Evolutionary conservation across 1,140 invertebrate genomes (phyloP).

Genomic region (Dendroctonus ponderosae): DNA sequence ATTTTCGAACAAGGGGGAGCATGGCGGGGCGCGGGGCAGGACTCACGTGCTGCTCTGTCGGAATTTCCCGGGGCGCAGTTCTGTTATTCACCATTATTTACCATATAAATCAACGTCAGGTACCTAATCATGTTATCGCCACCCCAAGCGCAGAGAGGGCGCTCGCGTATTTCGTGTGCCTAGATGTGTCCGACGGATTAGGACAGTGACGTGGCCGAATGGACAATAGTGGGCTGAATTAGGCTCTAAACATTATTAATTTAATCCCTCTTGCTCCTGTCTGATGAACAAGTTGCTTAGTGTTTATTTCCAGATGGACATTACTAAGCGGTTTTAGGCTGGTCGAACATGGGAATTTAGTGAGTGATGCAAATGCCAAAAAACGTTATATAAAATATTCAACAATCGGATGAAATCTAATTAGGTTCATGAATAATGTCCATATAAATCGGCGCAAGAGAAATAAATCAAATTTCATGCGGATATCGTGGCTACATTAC

Average conservation of each 20-base stretch:
- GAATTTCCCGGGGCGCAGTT: slow-evolving; percentile 33
- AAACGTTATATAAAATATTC: too few species aligned
- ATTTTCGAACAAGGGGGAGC: slow-evolving; percentile 15
- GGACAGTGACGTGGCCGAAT: slow-evolving; percentile 7
- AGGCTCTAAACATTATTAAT: not conserved
- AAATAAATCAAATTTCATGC: too few species aligned
- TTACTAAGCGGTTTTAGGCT: too few species aligned
- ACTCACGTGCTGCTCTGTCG: slow-evolving; percentile 29
- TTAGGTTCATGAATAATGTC: too few species aligned
- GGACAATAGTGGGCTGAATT: not conserved
- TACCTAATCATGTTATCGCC: slow-evolving; percentile 41
- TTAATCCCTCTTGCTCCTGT: not conserved
- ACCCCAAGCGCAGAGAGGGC: slow-evolving; percentile 31
- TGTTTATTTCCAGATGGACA: too few species aligned
- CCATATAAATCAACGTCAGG: slow-evolving; percentile 42
- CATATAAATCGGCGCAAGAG: too few species aligned
- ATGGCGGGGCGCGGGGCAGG: slow-evolving; percentile 1
- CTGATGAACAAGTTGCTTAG: too few species aligned
- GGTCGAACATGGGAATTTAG: too few species aligned
- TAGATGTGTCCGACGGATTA: slow-evolving; percentile 17
- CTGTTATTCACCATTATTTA: slow-evolving; percentile 41
- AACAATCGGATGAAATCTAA: too few species aligned
- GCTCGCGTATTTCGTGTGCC: slow-evolving; percentile 27
- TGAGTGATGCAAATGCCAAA: too few species aligned
- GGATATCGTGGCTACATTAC: too few species aligned